A percentile compares a stretch with the other conserved stretches of the same genome.
phyloP scores from a whole-genome alignment of 64 coral and sea anemone species.

The Stichodactyla mertensii region DNA sequence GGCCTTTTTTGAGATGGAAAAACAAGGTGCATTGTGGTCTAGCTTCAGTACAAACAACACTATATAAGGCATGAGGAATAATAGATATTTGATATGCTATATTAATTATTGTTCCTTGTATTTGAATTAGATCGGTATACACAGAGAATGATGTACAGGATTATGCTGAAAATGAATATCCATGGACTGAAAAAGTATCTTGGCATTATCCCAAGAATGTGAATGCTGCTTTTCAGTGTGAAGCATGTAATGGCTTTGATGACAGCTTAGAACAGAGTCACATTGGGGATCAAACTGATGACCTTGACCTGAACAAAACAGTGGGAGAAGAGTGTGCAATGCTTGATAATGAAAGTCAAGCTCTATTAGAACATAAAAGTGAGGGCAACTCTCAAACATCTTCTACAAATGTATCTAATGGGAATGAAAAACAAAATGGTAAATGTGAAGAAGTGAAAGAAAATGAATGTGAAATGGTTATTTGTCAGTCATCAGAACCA shows the following conservation, averaged over 20 bases:
- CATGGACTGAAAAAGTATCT: slow-evolving; percentile 31
- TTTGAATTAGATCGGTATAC: slow-evolving; percentile 38
- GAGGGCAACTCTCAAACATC: background rate
- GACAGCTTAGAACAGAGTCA: slow-evolving; percentile 5
- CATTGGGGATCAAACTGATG: background rate
- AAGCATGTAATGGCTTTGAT: background rate
- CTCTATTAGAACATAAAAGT: background rate
- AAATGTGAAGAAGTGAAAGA: background rate
- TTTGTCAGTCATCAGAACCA: background rate
- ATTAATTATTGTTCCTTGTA: background rate
- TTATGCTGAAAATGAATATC: slow-evolving; percentile 32
- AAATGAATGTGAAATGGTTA: background rate
- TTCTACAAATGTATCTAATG: background rate
- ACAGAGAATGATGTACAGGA: slow-evolving; percentile 46
- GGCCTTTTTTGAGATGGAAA: too few relatives aligned
- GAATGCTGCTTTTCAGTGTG: background rate
- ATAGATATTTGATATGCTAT: background rate
- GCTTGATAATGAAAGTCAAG: background rate
- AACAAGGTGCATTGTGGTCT: too few relatives aligned
- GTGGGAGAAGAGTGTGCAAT: background rate
- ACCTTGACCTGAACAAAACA: background rate
- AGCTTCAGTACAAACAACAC: too few relatives aligned
- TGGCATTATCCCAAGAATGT: slow-evolving; percentile 5
- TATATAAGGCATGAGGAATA: too few relatives aligned
- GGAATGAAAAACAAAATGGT: background rate